Base-by-base conservation (phyloP, 2,797 vertebrate species). In the Muscicapa striata region DNA sequence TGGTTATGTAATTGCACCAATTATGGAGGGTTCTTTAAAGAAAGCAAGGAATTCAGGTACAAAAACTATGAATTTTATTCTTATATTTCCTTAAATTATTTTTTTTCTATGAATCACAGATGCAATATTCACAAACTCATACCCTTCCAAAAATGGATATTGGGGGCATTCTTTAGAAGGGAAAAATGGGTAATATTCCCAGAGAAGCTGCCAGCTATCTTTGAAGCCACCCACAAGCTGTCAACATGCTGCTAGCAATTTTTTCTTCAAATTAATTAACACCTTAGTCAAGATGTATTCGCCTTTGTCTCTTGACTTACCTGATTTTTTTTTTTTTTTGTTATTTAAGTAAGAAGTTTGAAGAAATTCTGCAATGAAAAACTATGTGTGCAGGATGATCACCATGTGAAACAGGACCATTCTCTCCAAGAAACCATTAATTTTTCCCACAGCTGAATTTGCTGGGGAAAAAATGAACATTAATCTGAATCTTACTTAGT, bases 261-360 rank as follows among this genome's bases (percentile, higher is more conserved):
- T 93, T 92, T 79, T 34, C 23, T 86, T 93, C 72, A 67, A 91
- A 52, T 32, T 85, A 90, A 67, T 84, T 77, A 88, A 54, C 32
- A 57, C 41, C 38, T 77, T 64, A 55, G 54, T 70, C 41, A 77
- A 86, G 57, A 83, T 40, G 8, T 49, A 21, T 55, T 85, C 5
- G 3, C 23, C 66, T 96, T 77, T 16, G 11, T 70, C 48, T 74
- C 21, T 83, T 80, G 12, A 26, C 26, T 80, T 77, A 91, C 45
- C 43, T 76, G 57, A 43, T 9, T 8, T 30, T 49, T 8, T 51
- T 9, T 8, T 30, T 49, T 8, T 51, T 70, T 67, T 13, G 45
- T 32, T 1, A 32, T 76, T 86, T 67, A 70, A 67, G 17, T 45
- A 4, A 5, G 64, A 87, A 85, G 15, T 36, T 78, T 51, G 29